Evolutionary conservation across 2,797 vertebrate genomes (phyloP).

Genomic region (Diceros bicornis): DNA sequence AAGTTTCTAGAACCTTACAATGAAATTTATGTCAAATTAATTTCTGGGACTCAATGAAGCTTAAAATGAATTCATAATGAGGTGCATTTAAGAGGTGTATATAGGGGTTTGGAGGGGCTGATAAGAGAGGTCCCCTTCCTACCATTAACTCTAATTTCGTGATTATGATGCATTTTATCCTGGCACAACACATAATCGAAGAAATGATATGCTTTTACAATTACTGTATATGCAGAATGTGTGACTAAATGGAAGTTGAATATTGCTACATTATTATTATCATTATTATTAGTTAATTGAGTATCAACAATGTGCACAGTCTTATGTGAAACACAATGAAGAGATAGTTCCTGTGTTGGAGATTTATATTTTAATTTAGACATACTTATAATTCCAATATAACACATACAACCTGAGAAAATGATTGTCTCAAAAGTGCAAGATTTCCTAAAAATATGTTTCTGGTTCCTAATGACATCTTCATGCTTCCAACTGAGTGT

Average conservation of each 20-base stretch:
- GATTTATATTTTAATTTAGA: constrained; percentile 46
- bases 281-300: constrained; percentile 55
- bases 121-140: constrained; percentile 75
- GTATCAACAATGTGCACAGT: background rate
- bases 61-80: constrained; percentile 84
- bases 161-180: constrained; percentile 48
- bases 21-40: constrained; percentile 82
- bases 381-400: background rate
- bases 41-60: constrained; percentile 83
- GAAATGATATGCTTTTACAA: constrained; percentile 31
- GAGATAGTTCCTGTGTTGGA: background rate
- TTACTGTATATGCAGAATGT: background rate
- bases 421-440: background rate
- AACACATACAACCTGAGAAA: background rate
- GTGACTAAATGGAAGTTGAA: constrained; percentile 19
- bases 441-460: background rate
- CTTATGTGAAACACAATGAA: background rate
- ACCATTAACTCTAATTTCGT: constrained; percentile 59
- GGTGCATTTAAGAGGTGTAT: constrained; percentile 60
- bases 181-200: background rate
- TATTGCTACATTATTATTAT: constrained; percentile 26
- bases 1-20: constrained; percentile 75
- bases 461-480: background rate
- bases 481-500: background rate
- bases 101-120: background rate